Evolutionary conservation across 2,113 vertebrate species (phyloP).

Genomic region (Myrmophylax atrothorax): DNA sequence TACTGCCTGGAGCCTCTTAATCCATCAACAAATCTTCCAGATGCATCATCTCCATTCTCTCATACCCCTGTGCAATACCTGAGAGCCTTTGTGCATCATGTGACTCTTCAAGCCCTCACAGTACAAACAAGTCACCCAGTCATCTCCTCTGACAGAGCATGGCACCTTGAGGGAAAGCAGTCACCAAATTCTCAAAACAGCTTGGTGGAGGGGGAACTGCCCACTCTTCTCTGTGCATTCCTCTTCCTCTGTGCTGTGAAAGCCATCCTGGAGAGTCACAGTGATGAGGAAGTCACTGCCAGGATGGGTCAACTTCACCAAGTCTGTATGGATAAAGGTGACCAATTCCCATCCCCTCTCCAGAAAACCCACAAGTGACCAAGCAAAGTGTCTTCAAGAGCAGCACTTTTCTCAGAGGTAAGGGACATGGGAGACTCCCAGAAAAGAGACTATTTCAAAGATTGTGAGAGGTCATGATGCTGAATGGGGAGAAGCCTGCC

Average conservation of each 20-base stretch:
- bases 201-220: not conserved
- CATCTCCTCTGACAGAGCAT: not conserved
- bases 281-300: not conserved
- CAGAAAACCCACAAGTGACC: not conserved
- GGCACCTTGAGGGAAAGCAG: not conserved
- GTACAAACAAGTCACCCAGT: not conserved
- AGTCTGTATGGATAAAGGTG: not conserved
- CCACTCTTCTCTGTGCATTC: not conserved
- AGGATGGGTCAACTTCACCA: not conserved
- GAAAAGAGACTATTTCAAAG: not conserved
- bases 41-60: not conserved
- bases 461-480: not conserved
- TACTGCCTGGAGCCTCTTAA: not conserved
- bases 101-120: not conserved
- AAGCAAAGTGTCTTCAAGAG: not conserved
- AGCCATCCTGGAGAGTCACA: not conserved
- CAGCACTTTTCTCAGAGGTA: not conserved
- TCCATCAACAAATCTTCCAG: not conserved
- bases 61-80: not conserved
- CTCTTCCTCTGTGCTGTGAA: not conserved
- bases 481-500: not conserved
- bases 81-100: not conserved
- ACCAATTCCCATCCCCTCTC: not conserved
- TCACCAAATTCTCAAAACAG: not conserved
- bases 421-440: not conserved